Conservation (phyloP, 1,140 invertebrate genomes). For the Sitophilus oryzae region DNA sequence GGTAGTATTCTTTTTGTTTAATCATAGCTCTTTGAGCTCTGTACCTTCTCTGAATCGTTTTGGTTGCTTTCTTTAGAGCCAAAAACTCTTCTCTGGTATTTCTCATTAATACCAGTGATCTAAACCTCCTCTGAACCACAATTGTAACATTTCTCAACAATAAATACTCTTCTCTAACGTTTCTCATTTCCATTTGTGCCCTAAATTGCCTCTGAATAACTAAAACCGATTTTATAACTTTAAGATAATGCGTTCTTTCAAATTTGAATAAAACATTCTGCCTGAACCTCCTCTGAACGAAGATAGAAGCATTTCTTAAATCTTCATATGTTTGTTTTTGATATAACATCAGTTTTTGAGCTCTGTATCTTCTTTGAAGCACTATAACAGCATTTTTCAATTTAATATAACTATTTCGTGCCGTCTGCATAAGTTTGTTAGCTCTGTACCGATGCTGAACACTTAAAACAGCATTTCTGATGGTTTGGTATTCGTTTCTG, state of each 20-base stretch:
- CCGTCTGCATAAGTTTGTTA: slow-evolving; percentile 40
- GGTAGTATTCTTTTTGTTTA: background rate
- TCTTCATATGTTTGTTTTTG: slow-evolving; percentile 14
- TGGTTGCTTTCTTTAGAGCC: slow-evolving; percentile 32
- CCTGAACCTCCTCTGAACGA: slow-evolving; percentile 34
- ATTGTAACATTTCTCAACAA: slow-evolving; percentile 22
- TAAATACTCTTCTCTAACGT: slow-evolving; percentile 30
- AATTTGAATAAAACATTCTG: slow-evolving; percentile 18
- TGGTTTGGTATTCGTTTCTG: slow-evolving; percentile 24
- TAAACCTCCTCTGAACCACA: slow-evolving; percentile 41
- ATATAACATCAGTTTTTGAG: slow-evolving; percentile 27
- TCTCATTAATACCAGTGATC: slow-evolving; percentile 39
- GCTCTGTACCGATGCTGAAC: slow-evolving; percentile 49
- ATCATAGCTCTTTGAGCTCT: slow-evolving; percentile 20
- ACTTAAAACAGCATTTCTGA: slow-evolving; percentile 38
- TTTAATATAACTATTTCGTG: slow-evolving; percentile 42
- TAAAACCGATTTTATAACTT: slow-evolving; percentile 20
- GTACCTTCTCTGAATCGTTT: slow-evolving; percentile 38
- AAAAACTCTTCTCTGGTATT: slow-evolving; percentile 37
- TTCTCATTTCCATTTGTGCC: slow-evolving; percentile 35
- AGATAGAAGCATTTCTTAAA: slow-evolving; percentile 8
- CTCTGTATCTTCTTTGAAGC: slow-evolving; percentile 35
- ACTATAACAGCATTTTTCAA: slow-evolving; percentile 26
- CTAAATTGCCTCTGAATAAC: slow-evolving; percentile 38
- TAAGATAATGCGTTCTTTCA: slow-evolving; percentile 20